These are phyloP conservation scores for Sigmodon hispidus DNA, from an alignment of 2,113 vertebrate genomes.

Conservation along the genomic window DNA sequence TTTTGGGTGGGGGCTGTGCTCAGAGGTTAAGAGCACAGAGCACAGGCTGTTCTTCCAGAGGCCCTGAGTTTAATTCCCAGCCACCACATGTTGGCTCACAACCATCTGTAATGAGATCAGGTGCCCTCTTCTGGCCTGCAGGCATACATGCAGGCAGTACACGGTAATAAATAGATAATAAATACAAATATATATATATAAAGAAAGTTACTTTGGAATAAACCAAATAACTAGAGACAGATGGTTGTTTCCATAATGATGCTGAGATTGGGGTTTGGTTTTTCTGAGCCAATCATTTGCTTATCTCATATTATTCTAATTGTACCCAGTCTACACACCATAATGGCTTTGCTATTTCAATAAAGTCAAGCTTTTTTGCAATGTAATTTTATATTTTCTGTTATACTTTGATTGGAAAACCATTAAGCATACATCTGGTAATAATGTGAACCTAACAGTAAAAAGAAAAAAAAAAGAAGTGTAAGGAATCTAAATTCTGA, in stretches of 20 bases:
- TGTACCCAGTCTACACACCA: background rate
- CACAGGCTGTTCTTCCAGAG: too few species aligned
- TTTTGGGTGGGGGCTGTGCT: too few species aligned
- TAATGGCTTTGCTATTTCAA: background rate
- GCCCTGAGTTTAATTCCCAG: too few species aligned
- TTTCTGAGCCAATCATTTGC: background rate
- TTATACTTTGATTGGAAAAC: background rate
- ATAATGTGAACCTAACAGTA: background rate
- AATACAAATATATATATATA: too few species aligned
- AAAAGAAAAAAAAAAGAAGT: slow-evolving; percentile 33
- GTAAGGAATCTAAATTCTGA: background rate
- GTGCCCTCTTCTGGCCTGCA: too few species aligned
- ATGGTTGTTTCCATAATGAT: background rate
- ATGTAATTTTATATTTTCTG: background rate
- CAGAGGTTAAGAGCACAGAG: too few species aligned
- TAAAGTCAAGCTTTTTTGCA: background rate
- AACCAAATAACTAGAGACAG: background rate
- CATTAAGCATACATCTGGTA: background rate
- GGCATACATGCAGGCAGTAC: too few species aligned
- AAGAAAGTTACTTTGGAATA: slow-evolving; percentile 49
- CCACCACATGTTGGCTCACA: too few species aligned
- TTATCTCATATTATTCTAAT: background rate
- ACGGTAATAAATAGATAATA: too few species aligned
- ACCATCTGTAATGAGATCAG: too few species aligned
- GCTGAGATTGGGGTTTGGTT: background rate